Evolutionary conservation across 2,888 invertebrate genomes (phyloP).

Genomic region (Leptogaster cylindrica): DNA sequence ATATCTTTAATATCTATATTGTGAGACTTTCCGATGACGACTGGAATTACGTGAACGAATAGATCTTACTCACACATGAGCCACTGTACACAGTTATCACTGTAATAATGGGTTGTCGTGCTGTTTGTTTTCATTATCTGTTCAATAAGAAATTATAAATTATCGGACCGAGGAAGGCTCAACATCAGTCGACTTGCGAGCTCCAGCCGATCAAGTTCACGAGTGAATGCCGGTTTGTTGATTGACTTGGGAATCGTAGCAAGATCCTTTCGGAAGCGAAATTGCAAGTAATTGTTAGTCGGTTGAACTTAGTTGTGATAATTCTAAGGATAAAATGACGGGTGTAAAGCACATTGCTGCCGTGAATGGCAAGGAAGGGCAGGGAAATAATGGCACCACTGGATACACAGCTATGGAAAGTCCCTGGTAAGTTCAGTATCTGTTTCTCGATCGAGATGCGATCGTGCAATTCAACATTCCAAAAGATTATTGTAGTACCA

Average conservation of each 20-base stretch:
- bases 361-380: constrained; percentile 49
- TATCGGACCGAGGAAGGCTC: constrained; percentile 13
- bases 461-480: neutral
- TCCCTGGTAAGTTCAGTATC: constrained; percentile 52
- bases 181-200: constrained; percentile 6
- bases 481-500: neutral
- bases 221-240: neutral
- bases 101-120: constrained; percentile 3
- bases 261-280: neutral
- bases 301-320: neutral
- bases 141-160: constrained; percentile 24
- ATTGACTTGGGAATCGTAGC: constrained; percentile 2
- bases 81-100: neutral
- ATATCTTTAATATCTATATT: too few species aligned
- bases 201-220: constrained; percentile 16
- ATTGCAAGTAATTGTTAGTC: neutral
- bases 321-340: constrained; percentile 50
- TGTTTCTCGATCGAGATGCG: too few species aligned
- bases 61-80: neutral
- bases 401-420: constrained; percentile 53
- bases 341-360: constrained; percentile 51
- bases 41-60: too few species aligned
- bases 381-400: constrained; percentile 48
- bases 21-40: too few species aligned
- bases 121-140: constrained; percentile 21